These are phyloP conservation scores for Noctua janthina DNA, from an alignment of 2,888 invertebrate species.

Conservation along the genomic window DNA sequence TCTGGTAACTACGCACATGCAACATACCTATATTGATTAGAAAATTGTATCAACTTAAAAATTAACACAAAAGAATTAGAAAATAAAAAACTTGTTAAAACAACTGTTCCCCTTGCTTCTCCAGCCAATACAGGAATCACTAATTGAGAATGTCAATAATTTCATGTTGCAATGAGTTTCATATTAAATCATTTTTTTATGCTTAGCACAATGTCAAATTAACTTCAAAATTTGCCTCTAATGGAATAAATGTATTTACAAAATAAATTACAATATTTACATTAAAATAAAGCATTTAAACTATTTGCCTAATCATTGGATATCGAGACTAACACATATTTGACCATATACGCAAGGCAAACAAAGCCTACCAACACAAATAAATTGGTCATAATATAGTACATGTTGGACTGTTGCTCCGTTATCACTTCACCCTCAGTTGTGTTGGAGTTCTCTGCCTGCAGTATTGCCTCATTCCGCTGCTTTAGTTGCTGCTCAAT, in stretches of 20 bases:
- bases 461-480: slow-evolving; percentile 84
- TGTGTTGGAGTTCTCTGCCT: slow-evolving; percentile 75
- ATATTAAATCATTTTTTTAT: slow-evolving; percentile 40
- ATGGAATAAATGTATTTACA: slow-evolving; percentile 82
- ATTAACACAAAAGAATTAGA: background rate
- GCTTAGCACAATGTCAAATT: slow-evolving; percentile 58
- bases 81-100: background rate
- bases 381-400: slow-evolving; percentile 95
- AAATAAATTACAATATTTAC: slow-evolving; percentile 90
- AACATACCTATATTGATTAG: background rate
- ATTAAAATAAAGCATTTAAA: slow-evolving; percentile 68
- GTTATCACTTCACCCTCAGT: slow-evolving; percentile 84
- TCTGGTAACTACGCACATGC: slow-evolving; percentile 49
- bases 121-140: background rate
- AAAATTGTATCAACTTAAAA: slow-evolving; percentile 15
- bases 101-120: slow-evolving; percentile 1
- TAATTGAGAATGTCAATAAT: slow-evolving; percentile 24
- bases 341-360: slow-evolving; percentile 97
- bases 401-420: slow-evolving; percentile 92
- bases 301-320: slow-evolving; percentile 86
- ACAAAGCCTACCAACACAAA: slow-evolving; percentile 97
- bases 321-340: slow-evolving; percentile 96
- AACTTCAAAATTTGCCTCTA: slow-evolving; percentile 68
- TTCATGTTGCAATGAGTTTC: slow-evolving; percentile 11
- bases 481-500: slow-evolving; percentile 90